A percentile compares a stretch with the other conserved stretches of the same genome.
Conservation (phyloP, 1,140 invertebrate genomes). For the Patella vulgata region DNA sequence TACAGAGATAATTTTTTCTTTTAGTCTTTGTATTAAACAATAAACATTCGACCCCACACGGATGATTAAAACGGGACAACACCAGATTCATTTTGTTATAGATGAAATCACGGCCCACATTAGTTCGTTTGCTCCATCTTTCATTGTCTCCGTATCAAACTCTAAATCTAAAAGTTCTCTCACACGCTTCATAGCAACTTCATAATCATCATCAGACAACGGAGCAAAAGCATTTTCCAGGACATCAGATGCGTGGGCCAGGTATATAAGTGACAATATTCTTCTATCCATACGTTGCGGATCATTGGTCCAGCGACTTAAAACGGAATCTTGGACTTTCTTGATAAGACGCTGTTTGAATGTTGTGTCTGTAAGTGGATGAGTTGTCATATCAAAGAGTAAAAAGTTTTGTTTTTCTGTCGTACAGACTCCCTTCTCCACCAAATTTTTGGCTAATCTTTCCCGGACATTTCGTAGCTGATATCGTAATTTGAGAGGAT, state of each 20-base stretch:
- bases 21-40: too few species aligned
- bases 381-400: slow-evolving; percentile 99
- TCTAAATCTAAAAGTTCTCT: slow-evolving; percentile 95
- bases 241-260: slow-evolving; percentile 98
- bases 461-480: slow-evolving; percentile 99
- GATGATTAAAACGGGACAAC: too few species aligned
- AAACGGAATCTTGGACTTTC: slow-evolving; percentile 94
- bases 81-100: slow-evolving; percentile 85
- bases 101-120: slow-evolving; percentile 99
- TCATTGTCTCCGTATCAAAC: slow-evolving; percentile 91
- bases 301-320: slow-evolving; percentile 97
- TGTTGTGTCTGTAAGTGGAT: slow-evolving; percentile 95
- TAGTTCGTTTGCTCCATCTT: slow-evolving; percentile 77
- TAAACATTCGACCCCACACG: too few species aligned
- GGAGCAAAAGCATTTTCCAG: slow-evolving; percentile 99
- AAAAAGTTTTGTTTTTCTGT: slow-evolving; percentile 99
- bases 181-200: slow-evolving; percentile 96
- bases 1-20: too few species aligned
- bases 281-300: slow-evolving; percentile 96
- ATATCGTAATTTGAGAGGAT: slow-evolving; percentile 97
- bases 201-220: slow-evolving; percentile 98
- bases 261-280: slow-evolving; percentile 89
- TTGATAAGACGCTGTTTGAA: slow-evolving; percentile 98
- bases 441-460: slow-evolving; percentile 98
- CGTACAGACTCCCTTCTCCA: slow-evolving; percentile 99